Conservation (phyloP, 2,888 invertebrate species). For the Drosophila monieri region DNA sequence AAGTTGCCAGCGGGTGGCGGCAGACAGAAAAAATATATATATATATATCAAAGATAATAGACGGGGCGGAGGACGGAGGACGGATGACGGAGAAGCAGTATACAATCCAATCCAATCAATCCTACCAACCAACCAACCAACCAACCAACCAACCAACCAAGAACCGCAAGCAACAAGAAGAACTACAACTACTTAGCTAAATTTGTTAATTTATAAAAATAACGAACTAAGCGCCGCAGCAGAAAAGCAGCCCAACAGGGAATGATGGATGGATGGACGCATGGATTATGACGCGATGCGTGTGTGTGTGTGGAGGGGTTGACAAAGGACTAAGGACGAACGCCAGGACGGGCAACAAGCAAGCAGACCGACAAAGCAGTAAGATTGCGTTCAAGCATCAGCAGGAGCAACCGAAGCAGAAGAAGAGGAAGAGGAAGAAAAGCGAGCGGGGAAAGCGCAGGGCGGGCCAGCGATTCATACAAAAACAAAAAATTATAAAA, state of each 20-base stretch:
- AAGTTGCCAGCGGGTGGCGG: conserved; percentile 36
- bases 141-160: conserved; percentile 49
- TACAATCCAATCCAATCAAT: conserved; percentile 63
- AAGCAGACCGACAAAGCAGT: conserved; percentile 36
- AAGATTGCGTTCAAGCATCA: conserved; percentile 25
- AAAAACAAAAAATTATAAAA: conserved; percentile 51
- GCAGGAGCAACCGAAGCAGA: conserved; percentile 34
- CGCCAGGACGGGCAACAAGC: conserved; percentile 34
- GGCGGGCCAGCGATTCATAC: conserved; percentile 67
- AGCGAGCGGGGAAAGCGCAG: conserved; percentile 42
- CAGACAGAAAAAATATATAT: conserved; percentile 32
- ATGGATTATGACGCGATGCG: conserved; percentile 41
- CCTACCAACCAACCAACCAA: conserved; percentile 57
- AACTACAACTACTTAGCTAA: conserved; percentile 78
- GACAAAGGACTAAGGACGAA: conserved; percentile 52
- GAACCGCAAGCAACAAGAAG: conserved; percentile 46
- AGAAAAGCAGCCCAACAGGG: conserved; percentile 30
- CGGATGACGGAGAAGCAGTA: conserved; percentile 4
- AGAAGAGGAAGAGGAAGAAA: conserved; percentile 27
- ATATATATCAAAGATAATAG: conserved; percentile 52
- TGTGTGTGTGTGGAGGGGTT: conserved; percentile 29
- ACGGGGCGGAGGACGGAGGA: neutral
- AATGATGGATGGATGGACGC: conserved; percentile 53
- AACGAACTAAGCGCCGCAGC: conserved; percentile 75
- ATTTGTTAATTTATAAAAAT: conserved; percentile 79